A percentile compares a stretch with the other conserved stretches of the same genome.
Conservation (phyloP, 1,140 invertebrate genomes). For the Melitaea cinxia region DNA sequence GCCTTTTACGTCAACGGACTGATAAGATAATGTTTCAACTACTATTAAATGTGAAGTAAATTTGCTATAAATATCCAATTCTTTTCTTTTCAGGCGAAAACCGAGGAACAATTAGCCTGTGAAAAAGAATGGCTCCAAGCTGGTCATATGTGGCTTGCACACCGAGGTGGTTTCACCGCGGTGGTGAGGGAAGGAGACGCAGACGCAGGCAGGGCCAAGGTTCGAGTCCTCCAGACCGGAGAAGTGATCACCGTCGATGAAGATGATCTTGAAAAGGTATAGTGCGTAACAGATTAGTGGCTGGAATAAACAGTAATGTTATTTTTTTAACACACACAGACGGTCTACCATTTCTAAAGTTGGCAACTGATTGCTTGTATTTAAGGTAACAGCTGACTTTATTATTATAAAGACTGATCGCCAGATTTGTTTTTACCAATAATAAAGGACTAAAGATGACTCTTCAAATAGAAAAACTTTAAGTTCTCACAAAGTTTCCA, state of each 20-base stretch:
- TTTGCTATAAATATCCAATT: background rate
- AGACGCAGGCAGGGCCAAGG: constrained; percentile 86
- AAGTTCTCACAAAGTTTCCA: too few relatives aligned
- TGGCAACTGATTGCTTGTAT: too few relatives aligned
- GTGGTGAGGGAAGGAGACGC: constrained; percentile 83
- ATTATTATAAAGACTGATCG: too few relatives aligned
- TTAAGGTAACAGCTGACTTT: too few relatives aligned
- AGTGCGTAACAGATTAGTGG: background rate
- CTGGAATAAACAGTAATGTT: too few relatives aligned
- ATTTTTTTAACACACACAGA: too few relatives aligned
- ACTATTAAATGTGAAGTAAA: background rate
- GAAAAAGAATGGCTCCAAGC: constrained; percentile 91
- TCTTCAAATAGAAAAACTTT: too few relatives aligned
- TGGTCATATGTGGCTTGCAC: constrained; percentile 94
- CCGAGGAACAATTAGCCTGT: constrained; percentile 90
- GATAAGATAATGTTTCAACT: too few relatives aligned
- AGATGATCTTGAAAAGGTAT: constrained; percentile 94
- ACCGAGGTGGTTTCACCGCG: constrained; percentile 93
- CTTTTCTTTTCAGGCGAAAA: constrained; percentile 85
- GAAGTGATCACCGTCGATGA: constrained; percentile 93
- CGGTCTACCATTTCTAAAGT: too few relatives aligned
- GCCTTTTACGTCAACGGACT: too few relatives aligned
- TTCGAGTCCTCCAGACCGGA: constrained; percentile 89
- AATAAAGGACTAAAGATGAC: too few relatives aligned
- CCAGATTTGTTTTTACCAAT: too few relatives aligned